A percentile compares a stretch with the other conserved stretches of the same genome.
Evolutionary conservation across 1,140 invertebrate species (phyloP).

Genomic region (Schlechtendalia chinensis): DNA sequence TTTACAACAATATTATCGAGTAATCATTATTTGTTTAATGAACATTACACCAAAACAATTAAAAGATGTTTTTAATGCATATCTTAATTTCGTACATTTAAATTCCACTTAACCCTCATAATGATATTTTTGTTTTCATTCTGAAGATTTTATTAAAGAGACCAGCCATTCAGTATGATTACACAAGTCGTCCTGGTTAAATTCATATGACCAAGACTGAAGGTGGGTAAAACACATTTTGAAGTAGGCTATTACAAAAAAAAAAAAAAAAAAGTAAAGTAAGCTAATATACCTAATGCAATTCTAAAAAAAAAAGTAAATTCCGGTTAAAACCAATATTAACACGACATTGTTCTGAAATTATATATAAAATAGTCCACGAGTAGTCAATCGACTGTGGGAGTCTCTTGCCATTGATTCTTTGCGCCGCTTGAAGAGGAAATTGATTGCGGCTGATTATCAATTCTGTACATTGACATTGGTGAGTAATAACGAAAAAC

Average conservation of each 20-base stretch:
- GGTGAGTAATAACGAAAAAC: conserved; percentile 44
- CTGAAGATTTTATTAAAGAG: conserved; percentile 49
- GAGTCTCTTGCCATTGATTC: conserved; percentile 48
- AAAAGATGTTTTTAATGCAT: conserved; percentile 15
- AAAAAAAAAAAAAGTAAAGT: conserved; percentile 33
- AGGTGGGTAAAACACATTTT: conserved; percentile 47
- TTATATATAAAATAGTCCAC: conserved; percentile 50
- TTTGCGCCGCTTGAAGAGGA: conserved; percentile 48
- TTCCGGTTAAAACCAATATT: conserved; percentile 48
- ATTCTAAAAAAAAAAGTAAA: conserved; percentile 41
- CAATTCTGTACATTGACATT: conserved; percentile 44
- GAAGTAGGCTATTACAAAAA: conserved; percentile 42
- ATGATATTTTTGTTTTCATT: conserved; percentile 47
- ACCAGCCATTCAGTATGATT: conserved; percentile 41
- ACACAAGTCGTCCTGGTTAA: conserved; percentile 42
- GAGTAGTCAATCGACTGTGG: conserved; percentile 49
- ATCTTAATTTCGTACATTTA: conserved; percentile 31
- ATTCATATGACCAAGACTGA: conserved; percentile 43
- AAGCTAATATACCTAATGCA: conserved; percentile 38
- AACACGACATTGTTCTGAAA: conserved; percentile 50
- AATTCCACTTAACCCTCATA: conserved; percentile 30
- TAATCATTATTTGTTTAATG: background rate
- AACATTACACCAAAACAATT: background rate
- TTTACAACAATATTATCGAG: too few species aligned
- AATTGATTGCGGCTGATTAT: conserved; percentile 48